Evolutionary conservation across 2,888 invertebrate species (phyloP).

Genomic region (Schizaphis graminum): DNA sequence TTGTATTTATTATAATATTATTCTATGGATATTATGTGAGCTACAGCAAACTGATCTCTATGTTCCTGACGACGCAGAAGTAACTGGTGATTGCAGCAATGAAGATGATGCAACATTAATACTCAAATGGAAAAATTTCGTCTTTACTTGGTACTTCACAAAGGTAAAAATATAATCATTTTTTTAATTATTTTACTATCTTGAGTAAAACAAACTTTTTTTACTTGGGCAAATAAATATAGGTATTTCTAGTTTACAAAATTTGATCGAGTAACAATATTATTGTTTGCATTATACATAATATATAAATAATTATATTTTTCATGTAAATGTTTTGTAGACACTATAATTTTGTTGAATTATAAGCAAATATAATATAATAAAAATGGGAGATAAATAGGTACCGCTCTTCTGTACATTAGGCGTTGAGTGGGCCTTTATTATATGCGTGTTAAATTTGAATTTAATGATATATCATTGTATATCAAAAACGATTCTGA

Average conservation of each 20-base stretch:
- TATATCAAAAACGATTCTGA: too few relatives aligned
- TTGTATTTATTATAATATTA: constrained; percentile 3
- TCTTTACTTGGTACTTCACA: constrained; percentile 82
- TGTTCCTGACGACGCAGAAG: constrained; percentile 80
- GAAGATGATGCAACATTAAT: constrained; percentile 81
- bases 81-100: constrained; percentile 82
- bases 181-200: not conserved
- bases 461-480: too few relatives aligned
- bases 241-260: not conserved
- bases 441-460: too few relatives aligned
- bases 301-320: not conserved
- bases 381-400: too few relatives aligned
- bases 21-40: constrained; percentile 32
- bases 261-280: not conserved
- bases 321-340: not conserved
- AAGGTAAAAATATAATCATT: constrained; percentile 75
- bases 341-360: not conserved
- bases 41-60: constrained; percentile 81
- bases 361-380: not conserved
- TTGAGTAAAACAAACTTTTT: not conserved
- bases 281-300: not conserved
- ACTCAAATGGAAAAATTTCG: constrained; percentile 80
- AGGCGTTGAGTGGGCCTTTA: too few relatives aligned
- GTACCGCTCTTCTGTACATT: too few relatives aligned
- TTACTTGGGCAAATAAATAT: not conserved